Evolutionary conservation across 2,113 vertebrate genomes (phyloP).

Genomic region (Cygnus buccinator): DNA sequence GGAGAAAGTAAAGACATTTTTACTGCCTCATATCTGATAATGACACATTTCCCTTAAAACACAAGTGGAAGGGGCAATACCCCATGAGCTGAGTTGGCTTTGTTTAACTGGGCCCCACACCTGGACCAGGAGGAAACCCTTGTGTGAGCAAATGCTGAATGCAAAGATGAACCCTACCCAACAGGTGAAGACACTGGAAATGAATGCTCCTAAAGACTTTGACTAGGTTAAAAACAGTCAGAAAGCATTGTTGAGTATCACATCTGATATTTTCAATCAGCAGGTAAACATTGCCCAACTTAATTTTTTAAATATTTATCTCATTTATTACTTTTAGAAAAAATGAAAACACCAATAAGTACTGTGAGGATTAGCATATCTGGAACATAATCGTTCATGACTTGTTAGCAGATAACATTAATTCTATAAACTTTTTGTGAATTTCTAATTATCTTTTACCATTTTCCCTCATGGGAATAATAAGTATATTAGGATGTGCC

Average conservation of each 20-base stretch:
- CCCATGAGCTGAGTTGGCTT: neutral
- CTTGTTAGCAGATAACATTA: neutral
- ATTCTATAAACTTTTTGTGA: neutral
- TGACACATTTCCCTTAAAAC: neutral
- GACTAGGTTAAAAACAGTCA: neutral
- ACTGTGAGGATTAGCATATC: neutral
- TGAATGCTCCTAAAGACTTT: neutral
- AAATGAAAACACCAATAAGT: neutral
- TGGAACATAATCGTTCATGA: neutral
- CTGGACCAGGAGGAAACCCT: neutral
- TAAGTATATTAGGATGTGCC: neutral
- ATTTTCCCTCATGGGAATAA: neutral
- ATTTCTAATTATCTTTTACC: neutral
- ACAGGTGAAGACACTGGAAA: neutral
- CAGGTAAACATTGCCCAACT: neutral
- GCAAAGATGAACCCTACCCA: neutral
- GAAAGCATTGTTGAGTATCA: neutral
- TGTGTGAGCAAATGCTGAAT: fast-evolving
- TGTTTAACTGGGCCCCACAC: neutral
- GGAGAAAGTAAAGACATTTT: neutral
- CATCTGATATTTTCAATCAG: neutral
- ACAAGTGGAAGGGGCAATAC: neutral
- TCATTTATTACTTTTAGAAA: neutral
- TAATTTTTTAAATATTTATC: neutral
- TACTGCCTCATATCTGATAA: fast-evolving